phyloP scores from a whole-genome alignment of 2,797 vertebrate species.

The Lepilemur septentrionalis region DNA sequence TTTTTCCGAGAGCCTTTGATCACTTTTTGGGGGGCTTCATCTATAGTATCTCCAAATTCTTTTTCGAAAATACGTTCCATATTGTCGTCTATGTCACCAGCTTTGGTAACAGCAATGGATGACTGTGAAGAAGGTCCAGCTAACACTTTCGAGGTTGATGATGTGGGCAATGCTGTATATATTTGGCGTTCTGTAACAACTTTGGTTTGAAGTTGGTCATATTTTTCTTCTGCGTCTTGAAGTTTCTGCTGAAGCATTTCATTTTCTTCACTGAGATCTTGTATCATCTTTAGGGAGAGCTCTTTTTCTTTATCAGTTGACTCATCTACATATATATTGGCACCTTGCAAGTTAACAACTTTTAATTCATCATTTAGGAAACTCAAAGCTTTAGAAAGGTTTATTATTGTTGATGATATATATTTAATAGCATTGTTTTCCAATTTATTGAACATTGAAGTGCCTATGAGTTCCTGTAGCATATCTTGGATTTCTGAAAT shows the following conservation, averaged over 20 bases:
- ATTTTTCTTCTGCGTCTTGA: slow-evolving; percentile 65
- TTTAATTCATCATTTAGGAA: slow-evolving; percentile 61
- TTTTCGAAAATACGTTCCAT: background rate
- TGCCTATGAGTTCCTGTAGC: slow-evolving; percentile 74
- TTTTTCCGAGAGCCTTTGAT: background rate
- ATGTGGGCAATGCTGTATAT: background rate
- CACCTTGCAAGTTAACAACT: background rate
- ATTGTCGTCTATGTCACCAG: background rate
- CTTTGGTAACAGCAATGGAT: background rate
- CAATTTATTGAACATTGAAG: slow-evolving; percentile 69
- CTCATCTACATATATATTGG: background rate
- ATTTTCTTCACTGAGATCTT: slow-evolving; percentile 64
- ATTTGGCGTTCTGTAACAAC: background rate
- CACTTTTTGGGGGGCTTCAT: background rate
- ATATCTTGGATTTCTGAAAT: slow-evolving; percentile 74
- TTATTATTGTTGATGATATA: slow-evolving; percentile 66
- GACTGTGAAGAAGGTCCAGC: background rate
- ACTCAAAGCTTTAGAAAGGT: slow-evolving; percentile 70
- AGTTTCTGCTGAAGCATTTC: slow-evolving; percentile 66
- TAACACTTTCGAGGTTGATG: background rate
- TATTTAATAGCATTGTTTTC: slow-evolving; percentile 77
- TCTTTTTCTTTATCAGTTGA: background rate
- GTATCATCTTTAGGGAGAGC: slow-evolving; percentile 32
- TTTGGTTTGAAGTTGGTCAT: slow-evolving; percentile 52
- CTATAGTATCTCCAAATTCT: background rate